A percentile compares a stretch with the other conserved stretches of the same genome.
phyloP scores from a whole-genome alignment of 2,888 invertebrate species.

The Oxytorus armatus region DNA sequence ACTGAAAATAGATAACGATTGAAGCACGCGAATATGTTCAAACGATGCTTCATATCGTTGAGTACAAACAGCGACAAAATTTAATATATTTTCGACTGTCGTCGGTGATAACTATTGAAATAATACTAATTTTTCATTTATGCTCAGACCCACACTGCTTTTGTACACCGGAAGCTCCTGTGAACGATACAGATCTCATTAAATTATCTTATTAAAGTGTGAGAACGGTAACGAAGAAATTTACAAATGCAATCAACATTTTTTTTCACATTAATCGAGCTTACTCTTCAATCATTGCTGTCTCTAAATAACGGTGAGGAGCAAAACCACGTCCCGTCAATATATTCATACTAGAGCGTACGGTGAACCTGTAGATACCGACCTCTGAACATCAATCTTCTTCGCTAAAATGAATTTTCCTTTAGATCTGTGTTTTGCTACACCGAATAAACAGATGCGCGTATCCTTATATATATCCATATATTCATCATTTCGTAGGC shows the following conservation, averaged over 20 bases:
- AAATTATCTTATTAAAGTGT: neutral
- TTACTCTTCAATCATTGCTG: constrained; percentile 1
- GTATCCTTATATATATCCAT: neutral
- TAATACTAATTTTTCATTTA: neutral
- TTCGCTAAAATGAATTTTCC: constrained; percentile 13
- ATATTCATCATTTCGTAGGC: neutral
- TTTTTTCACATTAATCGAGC: constrained; percentile 15
- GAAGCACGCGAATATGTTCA: constrained; percentile 48
- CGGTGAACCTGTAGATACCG: neutral
- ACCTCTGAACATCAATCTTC: constrained; percentile 24
- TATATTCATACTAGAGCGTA: constrained; percentile 1
- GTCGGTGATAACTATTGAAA: constrained; percentile 4
- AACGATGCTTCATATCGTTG: constrained; percentile 20
- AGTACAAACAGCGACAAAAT: constrained; percentile 16
- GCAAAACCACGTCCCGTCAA: neutral
- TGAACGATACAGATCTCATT: neutral
- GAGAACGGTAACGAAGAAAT: neutral
- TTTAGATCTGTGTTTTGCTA: neutral
- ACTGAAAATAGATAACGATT: constrained; percentile 54
- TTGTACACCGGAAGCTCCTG: neutral
- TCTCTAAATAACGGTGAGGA: constrained; percentile 7
- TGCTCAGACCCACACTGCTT: neutral
- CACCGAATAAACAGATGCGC: neutral
- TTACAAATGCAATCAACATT: neutral
- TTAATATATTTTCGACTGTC: neutral